A percentile compares a stretch with the other conserved stretches of the same genome.
Evolutionary conservation across 2,888 invertebrate species (phyloP).

Genomic region (Tipula vernalis): DNA sequence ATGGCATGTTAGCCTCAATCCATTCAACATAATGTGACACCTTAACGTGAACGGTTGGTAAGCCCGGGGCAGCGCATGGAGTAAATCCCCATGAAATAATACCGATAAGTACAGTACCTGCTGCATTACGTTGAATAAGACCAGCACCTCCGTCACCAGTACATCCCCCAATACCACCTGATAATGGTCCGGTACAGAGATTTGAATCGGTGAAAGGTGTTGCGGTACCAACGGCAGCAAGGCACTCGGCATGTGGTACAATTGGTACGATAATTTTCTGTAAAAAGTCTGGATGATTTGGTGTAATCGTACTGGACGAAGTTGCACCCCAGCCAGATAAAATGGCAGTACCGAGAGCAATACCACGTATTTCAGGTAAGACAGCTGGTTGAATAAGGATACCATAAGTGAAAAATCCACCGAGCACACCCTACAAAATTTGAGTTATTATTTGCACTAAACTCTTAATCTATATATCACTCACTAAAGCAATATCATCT

Average conservation of each 20-base stretch:
- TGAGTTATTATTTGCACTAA: background rate
- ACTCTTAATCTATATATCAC: constrained; percentile 16
- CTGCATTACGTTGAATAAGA: constrained; percentile 21
- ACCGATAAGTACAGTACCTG: constrained; percentile 28
- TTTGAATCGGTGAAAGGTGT: constrained; percentile 27
- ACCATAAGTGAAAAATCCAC: constrained; percentile 13
- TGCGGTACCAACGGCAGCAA: constrained; percentile 20
- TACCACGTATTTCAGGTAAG: constrained; percentile 26
- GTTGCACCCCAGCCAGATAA: constrained; percentile 37
- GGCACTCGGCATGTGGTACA: constrained; percentile 23
- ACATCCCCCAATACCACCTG: constrained; percentile 36
- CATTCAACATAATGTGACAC: constrained; percentile 34
- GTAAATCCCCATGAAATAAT: constrained; percentile 40
- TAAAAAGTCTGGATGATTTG: constrained; percentile 22
- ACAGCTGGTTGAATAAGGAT: constrained; percentile 26
- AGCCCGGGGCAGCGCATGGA: constrained; percentile 33
- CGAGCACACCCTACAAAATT: background rate
- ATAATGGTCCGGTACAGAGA: constrained; percentile 35
- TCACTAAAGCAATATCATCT: constrained; percentile 43
- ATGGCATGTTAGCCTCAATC: constrained; percentile 20
- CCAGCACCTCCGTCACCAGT: constrained; percentile 34
- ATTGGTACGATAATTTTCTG: constrained; percentile 26
- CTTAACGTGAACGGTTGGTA: constrained; percentile 37
- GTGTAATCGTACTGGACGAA: constrained; percentile 16
- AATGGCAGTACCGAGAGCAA: constrained; percentile 25